Conservation (phyloP, 2,888 invertebrate species). For the Drosophila robusta region DNA sequence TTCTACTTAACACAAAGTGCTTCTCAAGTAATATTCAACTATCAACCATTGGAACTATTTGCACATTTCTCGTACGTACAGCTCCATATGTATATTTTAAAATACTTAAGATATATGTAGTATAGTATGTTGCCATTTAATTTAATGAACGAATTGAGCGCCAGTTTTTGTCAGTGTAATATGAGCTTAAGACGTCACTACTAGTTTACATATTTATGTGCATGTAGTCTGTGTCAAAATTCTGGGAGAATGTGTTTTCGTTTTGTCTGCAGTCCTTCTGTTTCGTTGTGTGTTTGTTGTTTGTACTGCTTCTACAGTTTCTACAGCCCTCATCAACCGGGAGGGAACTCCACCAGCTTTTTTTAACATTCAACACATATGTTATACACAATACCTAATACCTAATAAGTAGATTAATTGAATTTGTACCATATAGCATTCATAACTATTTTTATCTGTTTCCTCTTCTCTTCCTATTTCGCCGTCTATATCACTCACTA, state of each 20-base stretch:
- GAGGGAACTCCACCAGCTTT: not conserved
- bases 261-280: not conserved
- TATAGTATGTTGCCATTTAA: not conserved
- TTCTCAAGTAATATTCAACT: no score
- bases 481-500: slow-evolving; percentile 6
- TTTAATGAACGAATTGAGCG: not conserved
- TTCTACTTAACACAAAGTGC: no score
- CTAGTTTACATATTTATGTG: not conserved
- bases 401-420: slow-evolving; percentile 10
- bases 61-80: no score
- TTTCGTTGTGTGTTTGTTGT: not conserved
- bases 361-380: not conserved
- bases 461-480: slow-evolving; percentile 42
- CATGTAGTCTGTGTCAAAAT: no score
- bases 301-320: not conserved
- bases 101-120: no score
- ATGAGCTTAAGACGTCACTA: slow-evolving; percentile 1
- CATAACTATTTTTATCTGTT: slow-evolving; percentile 33
- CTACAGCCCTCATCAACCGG: not conserved
- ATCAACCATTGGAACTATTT: no score
- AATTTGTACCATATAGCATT: slow-evolving; percentile 27
- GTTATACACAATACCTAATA: not conserved
- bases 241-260: not conserved
- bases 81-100: no score
- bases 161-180: slow-evolving; percentile 4